phyloP scores from a whole-genome alignment of 2,888 invertebrate species.

The Congeria kusceri region DNA sequence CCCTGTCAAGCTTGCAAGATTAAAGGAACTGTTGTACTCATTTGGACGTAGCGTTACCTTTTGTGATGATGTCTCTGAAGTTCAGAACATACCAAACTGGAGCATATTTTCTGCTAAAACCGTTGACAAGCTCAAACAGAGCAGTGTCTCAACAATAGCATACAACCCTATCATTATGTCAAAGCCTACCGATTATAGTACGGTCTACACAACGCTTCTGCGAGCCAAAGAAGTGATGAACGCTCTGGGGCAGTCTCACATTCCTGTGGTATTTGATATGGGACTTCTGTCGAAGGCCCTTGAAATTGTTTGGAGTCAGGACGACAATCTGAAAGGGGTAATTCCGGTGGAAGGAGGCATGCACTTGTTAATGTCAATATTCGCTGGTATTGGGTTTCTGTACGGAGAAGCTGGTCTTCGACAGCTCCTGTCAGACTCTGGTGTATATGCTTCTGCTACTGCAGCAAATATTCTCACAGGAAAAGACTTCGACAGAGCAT shows the following conservation, averaged over 20 bases:
- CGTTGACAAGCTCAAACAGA: neutral
- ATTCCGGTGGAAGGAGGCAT: slow-evolving; percentile 41
- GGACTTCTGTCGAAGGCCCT: slow-evolving; percentile 31
- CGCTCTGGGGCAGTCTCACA: slow-evolving; percentile 12
- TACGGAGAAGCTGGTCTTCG: too few species aligned
- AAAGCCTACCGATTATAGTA: slow-evolving; percentile 18
- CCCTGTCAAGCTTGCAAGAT: neutral
- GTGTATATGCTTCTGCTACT: slow-evolving; percentile 31
- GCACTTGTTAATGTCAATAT: slow-evolving; percentile 40
- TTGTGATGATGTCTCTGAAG: neutral
- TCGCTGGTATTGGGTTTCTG: slow-evolving; percentile 23
- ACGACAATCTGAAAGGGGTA: slow-evolving; percentile 20
- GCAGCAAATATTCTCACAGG: slow-evolving; percentile 38
- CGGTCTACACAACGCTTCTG: slow-evolving; percentile 27
- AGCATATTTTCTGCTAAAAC: slow-evolving; percentile 6
- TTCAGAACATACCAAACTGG: neutral
- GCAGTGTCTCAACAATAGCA: neutral
- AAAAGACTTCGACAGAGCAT: slow-evolving; percentile 39
- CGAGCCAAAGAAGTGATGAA: slow-evolving; percentile 31
- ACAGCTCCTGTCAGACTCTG: slow-evolving; percentile 32
- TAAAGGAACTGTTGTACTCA: slow-evolving; percentile 9
- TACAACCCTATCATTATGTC: slow-evolving; percentile 42
- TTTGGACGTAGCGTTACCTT: neutral
- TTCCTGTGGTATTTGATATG: slow-evolving; percentile 44
- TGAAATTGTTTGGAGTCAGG: slow-evolving; percentile 34